phyloP scores from a whole-genome alignment of 1,140 invertebrate genomes.

The Drosophila carrolli region DNA sequence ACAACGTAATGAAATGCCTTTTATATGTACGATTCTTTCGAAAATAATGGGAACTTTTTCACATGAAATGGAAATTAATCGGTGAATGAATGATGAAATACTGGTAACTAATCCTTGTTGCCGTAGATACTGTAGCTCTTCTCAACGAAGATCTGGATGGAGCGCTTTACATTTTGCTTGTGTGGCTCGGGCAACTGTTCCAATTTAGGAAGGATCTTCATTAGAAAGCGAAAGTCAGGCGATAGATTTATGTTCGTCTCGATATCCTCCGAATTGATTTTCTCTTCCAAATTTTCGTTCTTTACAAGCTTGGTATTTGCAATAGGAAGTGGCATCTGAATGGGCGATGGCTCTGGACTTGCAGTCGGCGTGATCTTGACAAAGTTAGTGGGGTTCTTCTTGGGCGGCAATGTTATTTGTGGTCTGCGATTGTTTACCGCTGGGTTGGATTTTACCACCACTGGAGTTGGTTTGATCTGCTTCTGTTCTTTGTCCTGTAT shows the following conservation, averaged over 20 bases:
- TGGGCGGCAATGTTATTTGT: constrained; percentile 76
- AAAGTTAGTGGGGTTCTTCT: constrained; percentile 80
- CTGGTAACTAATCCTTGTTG: constrained; percentile 55
- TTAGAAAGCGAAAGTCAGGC: constrained; percentile 77
- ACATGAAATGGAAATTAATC: constrained; percentile 12
- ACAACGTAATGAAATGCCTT: constrained; percentile 52
- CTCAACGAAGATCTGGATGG: constrained; percentile 78
- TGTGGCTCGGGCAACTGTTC: constrained; percentile 78
- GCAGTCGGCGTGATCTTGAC: constrained; percentile 44
- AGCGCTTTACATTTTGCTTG: constrained; percentile 76
- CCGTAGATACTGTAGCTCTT: constrained; percentile 73
- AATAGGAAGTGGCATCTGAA: constrained; percentile 6
- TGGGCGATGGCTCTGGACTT: constrained; percentile 5
- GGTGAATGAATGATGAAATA: background rate
- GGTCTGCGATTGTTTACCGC: constrained; percentile 21
- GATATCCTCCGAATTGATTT: constrained; percentile 23
- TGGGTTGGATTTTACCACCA: constrained; percentile 16
- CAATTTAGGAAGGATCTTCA: constrained; percentile 79
- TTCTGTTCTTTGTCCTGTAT: constrained; percentile 72
- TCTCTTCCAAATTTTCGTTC: constrained; percentile 15
- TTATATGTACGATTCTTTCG: constrained; percentile 8
- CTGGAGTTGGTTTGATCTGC: constrained; percentile 14
- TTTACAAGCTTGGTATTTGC: constrained; percentile 27
- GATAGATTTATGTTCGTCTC: constrained; percentile 80
- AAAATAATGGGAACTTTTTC: constrained; percentile 12